Base-by-base conservation (phyloP, 53 echinoderm and acorn worm species). In the Hippasteria phrygiana region DNA sequence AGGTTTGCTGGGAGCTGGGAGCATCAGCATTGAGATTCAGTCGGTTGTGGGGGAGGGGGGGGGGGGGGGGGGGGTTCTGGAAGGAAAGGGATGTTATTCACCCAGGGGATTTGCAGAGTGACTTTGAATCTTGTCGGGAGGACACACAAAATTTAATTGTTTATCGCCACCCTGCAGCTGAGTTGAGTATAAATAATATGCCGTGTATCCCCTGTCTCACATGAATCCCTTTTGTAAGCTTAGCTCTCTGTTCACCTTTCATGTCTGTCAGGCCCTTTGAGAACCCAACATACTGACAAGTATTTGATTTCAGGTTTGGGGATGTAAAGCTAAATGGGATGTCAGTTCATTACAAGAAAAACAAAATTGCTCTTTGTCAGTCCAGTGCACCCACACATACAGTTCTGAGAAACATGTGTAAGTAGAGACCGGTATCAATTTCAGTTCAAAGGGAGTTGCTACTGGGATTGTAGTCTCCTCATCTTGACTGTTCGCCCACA, bases 151-250 rank as follows among this genome's bases (percentile, higher is more conserved):
- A 14, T 78, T 53, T 62, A 82, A 18, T 81, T 82, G 82, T 82
- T 65, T 66, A 82, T 64, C 65, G 82, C 82, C 85, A 85, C 85
- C 85, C 85, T 85, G 85, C 85, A 85, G 85, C 85, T 85, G 85
- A 85, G 43, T 69, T 85, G 66, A 82, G 64, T 64, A 39, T 82
- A 47, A 75, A 63, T n/a, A 82, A 39, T 55, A 55, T 56, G 78
- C 56, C 65, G 34, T 71, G 71, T 71, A 38, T 39, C 14, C 38
- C 38, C 17, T 28, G 71, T 71, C 20, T 38, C 4, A 1, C 35
- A 13, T 73, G 12, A 40, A 73, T 33, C 42, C 65, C 29, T 27
- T 43, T 82, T 45, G 64, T 14, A 45, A 34, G 45, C 62, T 38
- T 35, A 42, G 64, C 13, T 45, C 66, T 29, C 31, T 66, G 28